These are phyloP conservation scores for Onthophagus taurus DNA, from an alignment of 1,140 invertebrate genomes.

Conservation along the genomic window DNA sequence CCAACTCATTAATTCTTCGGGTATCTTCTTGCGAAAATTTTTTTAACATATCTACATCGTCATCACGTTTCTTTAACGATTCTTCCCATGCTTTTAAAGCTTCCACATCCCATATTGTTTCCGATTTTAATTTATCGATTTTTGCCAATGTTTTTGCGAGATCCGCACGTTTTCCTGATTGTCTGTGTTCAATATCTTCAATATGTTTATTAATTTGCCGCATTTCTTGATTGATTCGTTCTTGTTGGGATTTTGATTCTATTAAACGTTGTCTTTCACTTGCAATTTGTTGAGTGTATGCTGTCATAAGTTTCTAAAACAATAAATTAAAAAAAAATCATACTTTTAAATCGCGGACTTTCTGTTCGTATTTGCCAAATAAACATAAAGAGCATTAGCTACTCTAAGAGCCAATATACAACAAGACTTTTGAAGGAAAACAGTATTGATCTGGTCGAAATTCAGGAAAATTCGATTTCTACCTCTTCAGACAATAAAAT, in stretches of 20 bases:
- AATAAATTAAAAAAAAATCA: no score
- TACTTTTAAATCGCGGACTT: no score
- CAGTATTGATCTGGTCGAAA: no score
- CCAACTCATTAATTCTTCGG: slow-evolving; percentile 47
- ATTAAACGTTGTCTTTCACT: slow-evolving; percentile 49
- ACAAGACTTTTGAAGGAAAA: no score
- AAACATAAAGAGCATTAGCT: no score
- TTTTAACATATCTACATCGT: slow-evolving; percentile 51
- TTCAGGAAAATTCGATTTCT: no score
- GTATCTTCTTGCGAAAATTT: slow-evolving; percentile 53
- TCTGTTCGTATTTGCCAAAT: no score
- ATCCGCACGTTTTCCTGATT: slow-evolving; percentile 27
- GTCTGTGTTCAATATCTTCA: slow-evolving; percentile 39
- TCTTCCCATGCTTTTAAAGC: slow-evolving; percentile 53
- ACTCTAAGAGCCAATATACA: no score
- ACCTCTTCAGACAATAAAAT: no score
- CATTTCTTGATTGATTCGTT: slow-evolving; percentile 42
- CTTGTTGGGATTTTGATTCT: slow-evolving; percentile 41
- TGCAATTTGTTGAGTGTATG: slow-evolving; percentile 50
- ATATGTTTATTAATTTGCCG: slow-evolving; percentile 42
- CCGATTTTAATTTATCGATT: slow-evolving; percentile 46
- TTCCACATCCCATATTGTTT: slow-evolving; percentile 50
- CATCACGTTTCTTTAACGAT: slow-evolving; percentile 47
- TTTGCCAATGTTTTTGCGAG: slow-evolving; percentile 39
- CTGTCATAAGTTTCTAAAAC: slow-evolving; percentile 46